These are phyloP conservation scores for Archaeoteleia sp. DNA, from an alignment of 2,888 invertebrate genomes.

Conservation along the genomic window DNA sequence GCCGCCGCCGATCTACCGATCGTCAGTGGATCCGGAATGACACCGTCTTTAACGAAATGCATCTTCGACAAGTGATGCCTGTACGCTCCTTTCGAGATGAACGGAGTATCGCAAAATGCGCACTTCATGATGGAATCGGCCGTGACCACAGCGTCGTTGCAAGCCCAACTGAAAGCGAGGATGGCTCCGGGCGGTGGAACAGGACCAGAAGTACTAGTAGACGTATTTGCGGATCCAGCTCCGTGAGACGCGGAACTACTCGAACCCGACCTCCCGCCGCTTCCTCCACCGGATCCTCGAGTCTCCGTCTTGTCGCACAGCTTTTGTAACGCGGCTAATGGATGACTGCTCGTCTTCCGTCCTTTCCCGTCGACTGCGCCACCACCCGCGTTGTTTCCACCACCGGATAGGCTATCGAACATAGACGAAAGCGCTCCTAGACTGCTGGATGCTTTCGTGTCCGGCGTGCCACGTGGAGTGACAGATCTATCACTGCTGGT, in stretches of 20 bases:
- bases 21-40: slow-evolving; percentile 83
- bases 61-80: slow-evolving; percentile 96
- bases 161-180: slow-evolving; percentile 94
- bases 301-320: slow-evolving; percentile 96
- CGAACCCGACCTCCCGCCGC: slow-evolving; percentile 74
- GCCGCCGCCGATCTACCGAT: slow-evolving; percentile 76
- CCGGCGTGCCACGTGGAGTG: slow-evolving; percentile 82
- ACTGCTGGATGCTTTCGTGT: slow-evolving; percentile 79
- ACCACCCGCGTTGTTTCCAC: slow-evolving; percentile 67
- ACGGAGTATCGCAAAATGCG: slow-evolving; percentile 95
- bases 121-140: slow-evolving; percentile 94
- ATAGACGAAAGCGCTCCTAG: slow-evolving; percentile 91
- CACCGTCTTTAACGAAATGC: slow-evolving; percentile 96
- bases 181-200: slow-evolving; percentile 87
- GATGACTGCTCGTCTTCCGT: slow-evolving; percentile 87
- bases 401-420: slow-evolving; percentile 89
- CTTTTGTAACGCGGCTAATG: slow-evolving; percentile 94
- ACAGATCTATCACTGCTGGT: slow-evolving; percentile 86
- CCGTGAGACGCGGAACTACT: slow-evolving; percentile 73
- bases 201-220: slow-evolving; percentile 64
- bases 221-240: slow-evolving; percentile 72
- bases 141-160: slow-evolving; percentile 92
- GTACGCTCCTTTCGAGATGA: slow-evolving; percentile 97
- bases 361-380: slow-evolving; percentile 77
- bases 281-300: slow-evolving; percentile 75